Base-by-base conservation (phyloP, 2,888 invertebrate species). In the Dynastes hyllus region DNA sequence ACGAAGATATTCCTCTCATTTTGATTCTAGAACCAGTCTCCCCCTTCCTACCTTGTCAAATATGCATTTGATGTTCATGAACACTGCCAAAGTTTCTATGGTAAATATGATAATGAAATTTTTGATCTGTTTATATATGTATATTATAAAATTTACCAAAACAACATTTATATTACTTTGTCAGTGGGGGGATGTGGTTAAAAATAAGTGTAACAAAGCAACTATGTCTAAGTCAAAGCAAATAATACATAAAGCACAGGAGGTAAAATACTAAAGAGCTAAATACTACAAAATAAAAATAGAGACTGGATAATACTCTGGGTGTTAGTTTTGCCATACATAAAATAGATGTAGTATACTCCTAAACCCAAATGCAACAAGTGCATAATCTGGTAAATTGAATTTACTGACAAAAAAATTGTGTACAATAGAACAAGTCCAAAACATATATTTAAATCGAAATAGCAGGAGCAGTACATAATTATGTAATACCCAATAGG, bases 291-390 rank as follows among this genome's bases (percentile, higher is more conserved):
- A 82, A 81, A 81, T 80, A 85, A 84, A 83, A 86, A 85, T 88
- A 88, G 88, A 89, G 88, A 89, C 88, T 88, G 89, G 86, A 86
- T 82, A 81, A 85, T 80, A 86, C 85, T 86, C 86, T 83, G 82
- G 87, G 87, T 87, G 86, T 86, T 85, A 81, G 80, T 86, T 87
- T 88, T 88, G 88, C 88, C 88, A 87, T 87, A 87, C 85, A 84
- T 85, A 79, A 81, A 85, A 85, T 85, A 86, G 81, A 82, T 82
- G 83, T 79, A 66, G 79, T 81, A 81, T 63, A 82, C 81, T 81
- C 81, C 50, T 71, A 27, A 77, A 81, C 83, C 81, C 71, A 70
- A 61, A 37, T 80, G 75, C 81, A 80, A 81, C 65, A 76, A 79
- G 67, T 77, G 82, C 81, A 84, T 82, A 78, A 76, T 53, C 50